These are phyloP conservation scores for Loriculus beryllinus DNA, from an alignment of 2,797 vertebrate genomes.

Conservation along the genomic window DNA sequence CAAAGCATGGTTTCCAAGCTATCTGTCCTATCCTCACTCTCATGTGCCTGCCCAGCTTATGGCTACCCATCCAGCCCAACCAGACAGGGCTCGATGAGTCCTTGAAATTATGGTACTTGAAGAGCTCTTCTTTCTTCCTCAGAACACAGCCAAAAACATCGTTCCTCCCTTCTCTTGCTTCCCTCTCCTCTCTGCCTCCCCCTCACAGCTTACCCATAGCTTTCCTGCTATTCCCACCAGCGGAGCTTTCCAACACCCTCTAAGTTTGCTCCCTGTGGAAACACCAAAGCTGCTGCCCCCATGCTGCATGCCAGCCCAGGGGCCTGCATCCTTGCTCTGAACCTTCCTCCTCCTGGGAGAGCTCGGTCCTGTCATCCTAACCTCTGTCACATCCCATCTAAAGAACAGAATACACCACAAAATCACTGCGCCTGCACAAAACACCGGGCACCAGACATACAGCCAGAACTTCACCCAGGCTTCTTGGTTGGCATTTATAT, in stretches of 20 bases:
- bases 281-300: not conserved
- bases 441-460: not conserved
- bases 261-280: not conserved
- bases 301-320: not conserved
- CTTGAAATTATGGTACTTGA: not conserved
- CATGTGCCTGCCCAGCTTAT: not conserved
- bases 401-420: not conserved
- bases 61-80: not conserved
- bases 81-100: not conserved
- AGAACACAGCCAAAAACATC: not conserved
- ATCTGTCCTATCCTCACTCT: not conserved
- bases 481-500: not conserved
- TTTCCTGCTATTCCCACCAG: not conserved
- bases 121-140: not conserved
- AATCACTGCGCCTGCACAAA: not conserved
- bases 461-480: not conserved
- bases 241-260: not conserved
- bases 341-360: accelerated
- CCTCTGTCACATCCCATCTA: not conserved
- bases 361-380: not conserved
- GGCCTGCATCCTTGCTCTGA: not conserved
- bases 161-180: not conserved
- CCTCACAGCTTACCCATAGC: not conserved
- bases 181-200: not conserved
- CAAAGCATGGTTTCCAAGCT: not conserved